Evolutionary conservation across 2,113 vertebrate genomes (phyloP).

Genomic region (Pteronura brasiliensis): DNA sequence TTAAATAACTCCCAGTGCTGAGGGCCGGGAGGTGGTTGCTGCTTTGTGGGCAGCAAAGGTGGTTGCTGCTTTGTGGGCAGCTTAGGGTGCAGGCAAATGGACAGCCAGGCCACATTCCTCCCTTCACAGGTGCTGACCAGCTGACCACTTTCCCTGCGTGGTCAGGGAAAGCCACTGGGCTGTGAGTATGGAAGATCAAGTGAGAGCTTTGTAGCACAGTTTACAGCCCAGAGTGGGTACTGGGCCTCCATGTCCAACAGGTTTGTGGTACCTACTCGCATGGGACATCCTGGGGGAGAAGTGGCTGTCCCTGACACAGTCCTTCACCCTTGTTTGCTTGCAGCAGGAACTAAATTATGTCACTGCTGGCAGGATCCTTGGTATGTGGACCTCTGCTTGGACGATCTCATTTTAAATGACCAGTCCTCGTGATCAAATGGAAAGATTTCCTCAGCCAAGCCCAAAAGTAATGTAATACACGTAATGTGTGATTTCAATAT

Average conservation of each 20-base stretch:
- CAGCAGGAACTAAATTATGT: background rate
- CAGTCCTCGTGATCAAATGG: background rate
- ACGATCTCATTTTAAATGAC: background rate
- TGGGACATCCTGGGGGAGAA: background rate
- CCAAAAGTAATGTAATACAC: background rate
- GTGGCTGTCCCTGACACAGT: accelerated
- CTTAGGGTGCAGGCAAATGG: background rate
- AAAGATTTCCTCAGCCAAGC: background rate
- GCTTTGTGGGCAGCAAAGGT: too few relatives aligned
- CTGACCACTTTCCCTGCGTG: too few relatives aligned
- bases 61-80: background rate
- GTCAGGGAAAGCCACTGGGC: background rate
- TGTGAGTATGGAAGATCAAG: background rate
- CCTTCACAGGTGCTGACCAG: background rate
- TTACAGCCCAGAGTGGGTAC: background rate
- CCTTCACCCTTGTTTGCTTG: background rate
- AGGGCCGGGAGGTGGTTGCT: background rate
- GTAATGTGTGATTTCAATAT: background rate
- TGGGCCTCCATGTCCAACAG: background rate
- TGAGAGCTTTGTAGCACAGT: background rate
- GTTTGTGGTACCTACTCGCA: background rate
- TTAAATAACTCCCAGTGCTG: background rate
- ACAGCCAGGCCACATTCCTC: background rate
- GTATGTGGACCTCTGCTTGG: background rate
- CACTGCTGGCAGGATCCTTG: background rate